Conservation (phyloP, 2,888 invertebrate species). For the Cyaniris semiargus region DNA sequence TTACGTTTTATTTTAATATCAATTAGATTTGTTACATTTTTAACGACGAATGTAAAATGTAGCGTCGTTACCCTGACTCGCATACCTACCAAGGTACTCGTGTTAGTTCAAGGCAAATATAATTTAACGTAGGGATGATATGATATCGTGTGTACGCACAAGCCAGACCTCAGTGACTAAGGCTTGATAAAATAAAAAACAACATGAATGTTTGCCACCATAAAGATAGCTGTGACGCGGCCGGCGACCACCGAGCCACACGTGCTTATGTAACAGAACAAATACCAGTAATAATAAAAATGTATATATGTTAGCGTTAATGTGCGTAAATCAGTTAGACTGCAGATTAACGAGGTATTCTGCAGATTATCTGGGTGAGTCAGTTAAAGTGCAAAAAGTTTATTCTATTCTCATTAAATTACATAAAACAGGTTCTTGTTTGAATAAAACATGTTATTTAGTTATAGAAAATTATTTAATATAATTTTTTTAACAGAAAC, state of each 20-base stretch:
- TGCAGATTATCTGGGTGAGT: too few relatives aligned
- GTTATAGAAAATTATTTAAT: too few relatives aligned
- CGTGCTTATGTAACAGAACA: slow-evolving; percentile 55
- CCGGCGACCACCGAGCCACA: slow-evolving; percentile 63
- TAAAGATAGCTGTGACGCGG: slow-evolving; percentile 71
- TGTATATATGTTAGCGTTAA: too few relatives aligned
- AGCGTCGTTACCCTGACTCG: slow-evolving; percentile 26
- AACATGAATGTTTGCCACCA: slow-evolving; percentile 66
- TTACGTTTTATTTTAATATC: not conserved
- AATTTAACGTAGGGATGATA: slow-evolving; percentile 61
- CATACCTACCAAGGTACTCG: slow-evolving; percentile 48
- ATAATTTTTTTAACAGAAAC: too few relatives aligned
- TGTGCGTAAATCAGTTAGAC: too few relatives aligned
- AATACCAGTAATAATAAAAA: slow-evolving; percentile 45
- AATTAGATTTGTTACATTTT: not conserved
- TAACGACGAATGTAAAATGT: not conserved
- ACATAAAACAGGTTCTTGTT: too few relatives aligned
- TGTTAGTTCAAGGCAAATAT: slow-evolving; percentile 62
- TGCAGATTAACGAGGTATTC: too few relatives aligned
- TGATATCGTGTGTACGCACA: slow-evolving; percentile 54
- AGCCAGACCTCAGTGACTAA: slow-evolving; percentile 63
- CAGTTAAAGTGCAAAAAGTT: too few relatives aligned
- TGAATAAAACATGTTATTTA: too few relatives aligned
- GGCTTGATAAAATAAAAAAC: slow-evolving; percentile 69
- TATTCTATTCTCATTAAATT: too few relatives aligned